These are phyloP conservation scores for Oxycera nigricornis DNA, from an alignment of 2,888 invertebrate species.

Conservation along the genomic window DNA sequence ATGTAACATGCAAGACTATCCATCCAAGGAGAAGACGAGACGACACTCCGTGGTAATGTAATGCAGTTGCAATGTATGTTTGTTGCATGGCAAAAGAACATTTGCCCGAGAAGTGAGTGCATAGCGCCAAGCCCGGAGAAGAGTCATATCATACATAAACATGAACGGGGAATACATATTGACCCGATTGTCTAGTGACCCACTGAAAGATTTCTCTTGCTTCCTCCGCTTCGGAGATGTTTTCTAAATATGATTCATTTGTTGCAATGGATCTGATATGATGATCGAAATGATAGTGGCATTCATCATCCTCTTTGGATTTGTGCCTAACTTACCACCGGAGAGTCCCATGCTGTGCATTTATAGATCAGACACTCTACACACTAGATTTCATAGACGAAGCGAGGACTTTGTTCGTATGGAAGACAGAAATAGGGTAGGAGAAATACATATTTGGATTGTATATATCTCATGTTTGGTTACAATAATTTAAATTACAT, in stretches of 20 bases:
- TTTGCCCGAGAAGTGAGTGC: neutral
- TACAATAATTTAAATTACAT: no score
- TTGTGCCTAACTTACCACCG: no score
- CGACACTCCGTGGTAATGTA: neutral
- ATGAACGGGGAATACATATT: constrained; percentile 44
- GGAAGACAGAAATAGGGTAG: no score
- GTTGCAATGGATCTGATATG: constrained; percentile 47
- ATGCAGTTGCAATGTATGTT: neutral
- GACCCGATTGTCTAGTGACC: constrained; percentile 51
- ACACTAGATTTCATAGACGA: no score
- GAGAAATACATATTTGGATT: no score
- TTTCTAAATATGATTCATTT: constrained; percentile 47
- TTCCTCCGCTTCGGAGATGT: constrained; percentile 49
- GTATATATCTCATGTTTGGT: no score
- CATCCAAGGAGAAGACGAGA: neutral
- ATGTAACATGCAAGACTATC: neutral
- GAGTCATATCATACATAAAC: neutral
- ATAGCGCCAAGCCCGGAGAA: neutral
- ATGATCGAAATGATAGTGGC: neutral
- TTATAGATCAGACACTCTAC: no score
- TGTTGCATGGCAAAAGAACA: neutral
- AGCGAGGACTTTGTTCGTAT: no score
- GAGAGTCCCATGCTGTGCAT: no score
- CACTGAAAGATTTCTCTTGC: constrained; percentile 49
- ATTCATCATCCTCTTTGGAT: no score